These are phyloP conservation scores for Eublepharis macularius DNA, from an alignment of 2,113 vertebrate genomes.

Conservation along the genomic window DNA sequence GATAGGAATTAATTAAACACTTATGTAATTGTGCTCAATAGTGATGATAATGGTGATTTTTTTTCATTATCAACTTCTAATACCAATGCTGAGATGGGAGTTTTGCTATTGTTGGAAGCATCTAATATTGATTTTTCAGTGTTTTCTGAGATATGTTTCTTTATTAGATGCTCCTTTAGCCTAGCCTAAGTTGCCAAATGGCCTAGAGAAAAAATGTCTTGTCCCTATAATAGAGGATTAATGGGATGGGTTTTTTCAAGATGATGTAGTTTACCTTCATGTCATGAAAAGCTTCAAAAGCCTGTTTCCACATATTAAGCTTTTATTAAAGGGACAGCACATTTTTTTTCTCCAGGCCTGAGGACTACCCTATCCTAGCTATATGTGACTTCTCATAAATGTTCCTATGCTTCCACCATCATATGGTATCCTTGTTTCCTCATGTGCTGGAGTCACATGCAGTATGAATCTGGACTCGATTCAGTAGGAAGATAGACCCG, in stretches of 20 bases:
- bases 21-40: constrained; percentile 41
- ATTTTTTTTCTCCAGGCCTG: no score
- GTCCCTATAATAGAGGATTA: no score
- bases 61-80: constrained; percentile 11
- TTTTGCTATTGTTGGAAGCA: constrained; percentile 5
- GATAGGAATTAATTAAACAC: constrained; percentile 61
- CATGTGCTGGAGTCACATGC: not conserved
- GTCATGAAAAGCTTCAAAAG: no score
- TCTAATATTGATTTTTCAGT: not conserved
- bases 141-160: not conserved
- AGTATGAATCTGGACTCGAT: no score
- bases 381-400: not conserved
- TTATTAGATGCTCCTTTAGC: not conserved
- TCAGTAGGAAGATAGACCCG: not conserved
- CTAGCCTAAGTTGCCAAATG: no score
- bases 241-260: no score
- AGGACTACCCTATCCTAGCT: no score
- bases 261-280: no score
- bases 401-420: fast-evolving
- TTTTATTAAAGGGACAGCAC: no score
- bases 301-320: no score
- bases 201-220: no score
- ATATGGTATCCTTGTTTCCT: not conserved
- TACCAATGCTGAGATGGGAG: constrained; percentile 15
- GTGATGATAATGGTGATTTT: constrained; percentile 27